Base-by-base conservation (phyloP, 2,888 invertebrate genomes). In the Rhabditophanes sp. region DNA sequence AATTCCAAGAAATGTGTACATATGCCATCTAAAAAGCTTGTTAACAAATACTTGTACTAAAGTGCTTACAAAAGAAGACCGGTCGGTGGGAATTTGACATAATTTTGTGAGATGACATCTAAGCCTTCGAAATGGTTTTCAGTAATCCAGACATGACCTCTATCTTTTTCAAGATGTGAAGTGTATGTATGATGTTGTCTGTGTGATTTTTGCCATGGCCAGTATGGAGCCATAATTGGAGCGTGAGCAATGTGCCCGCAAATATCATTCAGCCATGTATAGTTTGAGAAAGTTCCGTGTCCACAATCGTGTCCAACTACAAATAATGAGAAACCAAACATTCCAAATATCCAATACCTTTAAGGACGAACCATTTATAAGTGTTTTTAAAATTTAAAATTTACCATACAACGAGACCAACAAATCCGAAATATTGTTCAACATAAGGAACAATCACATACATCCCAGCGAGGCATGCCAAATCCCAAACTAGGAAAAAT, bases 151-250 rank as follows among this genome's bases (percentile, higher is more conserved):
- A 53, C 53, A 36, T 55, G 55, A 16, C 55, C 55, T 27, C 26
- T 12, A 26, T 28, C 39, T 31, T 39, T 39, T 11, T 39, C 39
- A 15, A 39, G 23, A 21, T 39, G 39, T 14, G 39, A 39, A 8
- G 39, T 39, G 37, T 29, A 38, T 3, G 50, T 42, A 32, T 53
- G 53, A 30, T 53, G 53, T 29, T 45, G 45, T 24, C 49, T 33
- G 36, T 55, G 55, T n/a, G 41, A 42, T 31, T 53, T 53, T 33
- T 53, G 53, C 55, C 55, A 55, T 18, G 55, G 55, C 48, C 50
- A 55, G 41, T 42, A 55, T 9, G 55, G 55, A 17, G 53, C 51
- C 28, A 55, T 34, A 18, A 55, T 30, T 7, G 48, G 44, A 1
- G 46, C 40, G 33, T 49, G 53, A 12, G 53, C 49, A 16, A 53